phyloP scores from a whole-genome alignment of 1,140 invertebrate species.

The Tenebrio molitor region DNA sequence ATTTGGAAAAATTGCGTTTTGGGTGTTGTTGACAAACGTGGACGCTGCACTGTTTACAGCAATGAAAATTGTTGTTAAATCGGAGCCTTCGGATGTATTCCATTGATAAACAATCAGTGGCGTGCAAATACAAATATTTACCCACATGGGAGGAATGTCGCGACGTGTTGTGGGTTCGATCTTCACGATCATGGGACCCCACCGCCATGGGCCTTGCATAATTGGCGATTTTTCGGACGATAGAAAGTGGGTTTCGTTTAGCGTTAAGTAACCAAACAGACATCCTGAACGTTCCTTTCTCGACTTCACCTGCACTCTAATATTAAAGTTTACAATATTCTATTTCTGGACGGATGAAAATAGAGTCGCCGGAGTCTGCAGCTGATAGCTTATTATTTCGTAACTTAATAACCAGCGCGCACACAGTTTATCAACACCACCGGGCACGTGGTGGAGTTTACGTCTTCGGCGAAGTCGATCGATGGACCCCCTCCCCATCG shows the following conservation, averaged over 20 bases:
- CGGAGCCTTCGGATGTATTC: background rate
- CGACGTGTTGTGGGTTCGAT: too few relatives aligned
- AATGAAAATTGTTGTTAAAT: background rate
- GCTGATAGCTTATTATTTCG: slow-evolving; percentile 39
- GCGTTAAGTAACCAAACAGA: slow-evolving; percentile 15
- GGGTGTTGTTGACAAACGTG: too few relatives aligned
- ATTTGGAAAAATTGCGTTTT: too few relatives aligned
- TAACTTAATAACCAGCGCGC: slow-evolving; percentile 21
- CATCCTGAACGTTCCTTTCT: slow-evolving; percentile 26
- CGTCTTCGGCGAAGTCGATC: background rate
- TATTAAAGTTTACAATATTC: slow-evolving; percentile 30
- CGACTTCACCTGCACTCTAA: slow-evolving; percentile 30
- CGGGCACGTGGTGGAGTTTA: background rate
- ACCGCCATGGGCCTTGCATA: too few relatives aligned
- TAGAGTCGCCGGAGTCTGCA: slow-evolving; percentile 12
- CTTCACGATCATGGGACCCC: too few relatives aligned
- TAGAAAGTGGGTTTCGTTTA: slow-evolving; percentile 32
- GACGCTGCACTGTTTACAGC: background rate
- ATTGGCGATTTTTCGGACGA: too few relatives aligned
- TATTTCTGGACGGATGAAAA: slow-evolving; percentile 21
- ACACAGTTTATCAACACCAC: background rate
- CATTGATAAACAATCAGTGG: slow-evolving; percentile 20
- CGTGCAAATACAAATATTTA: slow-evolving; percentile 1
- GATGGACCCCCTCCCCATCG: background rate
- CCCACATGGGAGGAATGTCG: too few relatives aligned